Evolutionary conservation across 30 jellyfish, hydroid and myxozoan genomes (phyloP), one percentile per base, ranked within the genome.

Genomic region (Hydractinia echinata): DNA sequence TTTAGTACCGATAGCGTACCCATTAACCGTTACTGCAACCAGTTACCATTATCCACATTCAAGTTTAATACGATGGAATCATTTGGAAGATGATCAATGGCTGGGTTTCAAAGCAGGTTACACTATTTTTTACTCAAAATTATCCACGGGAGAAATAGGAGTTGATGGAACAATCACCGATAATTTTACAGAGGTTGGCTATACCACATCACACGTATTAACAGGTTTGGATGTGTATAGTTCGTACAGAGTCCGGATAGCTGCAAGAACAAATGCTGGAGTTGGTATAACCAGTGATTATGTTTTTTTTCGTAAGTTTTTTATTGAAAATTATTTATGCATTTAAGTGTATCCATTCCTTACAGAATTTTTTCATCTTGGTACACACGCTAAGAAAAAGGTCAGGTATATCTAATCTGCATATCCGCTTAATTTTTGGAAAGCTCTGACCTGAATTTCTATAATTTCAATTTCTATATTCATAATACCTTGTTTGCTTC

Each of bases 231-330:
- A 64, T 44, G 74, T 64, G 10, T 64, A 64, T 64, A 51, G 51
- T 64, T 51, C 51, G 39, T 64, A 64, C 16, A 44, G 74, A 7
- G 16, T 64, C 1, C 74, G 39, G 1, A 51, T 64, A n/a, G 74
- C 74, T 64, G 74, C 74, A 64, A 64, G 74, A 4, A 64, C 74
- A 6, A 64, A 64, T 64, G 74, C 39, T n/a, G 74, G 74, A n/a
- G 19, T n/a, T 64, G 74, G 74, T 1, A 44, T 51, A 4, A 4
- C 19, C 19, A 64, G 74, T 64, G 74, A 64, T 64, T 64, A n/a
- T 64, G 19, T 64, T 1, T 1, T 6, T 13, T 64, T 64, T 64
- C 5, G 74, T 64, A 64, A 64, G 74, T 64, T 51, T 64, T 7
- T 30, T 30, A 2, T 30, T 30, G 44, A 30, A 30, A 30, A 30